Evolutionary conservation across 1,140 invertebrate species (phyloP), one percentile per base, ranked within the genome.

Genomic region (Drosophila mojavensis): DNA sequence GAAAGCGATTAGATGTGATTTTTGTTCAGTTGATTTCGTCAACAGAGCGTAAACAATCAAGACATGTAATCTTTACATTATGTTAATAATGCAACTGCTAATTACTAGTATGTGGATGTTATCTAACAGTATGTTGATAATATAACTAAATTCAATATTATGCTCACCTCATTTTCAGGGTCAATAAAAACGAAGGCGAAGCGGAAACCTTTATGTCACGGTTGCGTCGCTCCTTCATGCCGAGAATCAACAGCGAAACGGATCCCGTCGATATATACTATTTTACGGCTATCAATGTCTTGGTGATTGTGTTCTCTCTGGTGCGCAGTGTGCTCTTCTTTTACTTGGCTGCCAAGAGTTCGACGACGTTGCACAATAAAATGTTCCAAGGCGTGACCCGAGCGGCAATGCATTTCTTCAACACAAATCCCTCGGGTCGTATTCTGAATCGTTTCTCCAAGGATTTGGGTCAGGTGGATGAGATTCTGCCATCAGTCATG

Each of bases 401-500:
- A 1, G 95, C 96, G 0, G 95, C 96, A 0, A 97, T 97, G 95
- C 93, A 94, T 1, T 98, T 98, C 93, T 98, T 97, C 92, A 96
- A 97, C 85, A 94, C 94, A 6, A 98, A 97, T 92, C 96, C 96
- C 1, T 94, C 95, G 5, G 96, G 96, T 3, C 92, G 95, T 1
- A 96, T 96, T 77, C 92, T 96, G 36, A 96, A 97, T 86, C 93
- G 96, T 64, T 97, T 97, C 93, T 96, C 96, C 0, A 97, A 97
- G 92, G 97, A 98, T 90, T 95, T 97, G 92, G 97, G 97, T 11
- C 95, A 95, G 24, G 95, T 98, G 26, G 98, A 98, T 92, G 97
- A 98, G 90, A 93, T 96, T 13, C 91, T 99, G 36, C 97, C 98
- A 48, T 93, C 94, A 58, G 94, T 95, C 2, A 93, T 97, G 86